Percentiles rank a stretch among this genome's conserved stretches.
These are phyloP conservation scores for Scaptomyza hsui DNA, from an alignment of 1,140 invertebrate species.

Conservation along the genomic window DNA sequence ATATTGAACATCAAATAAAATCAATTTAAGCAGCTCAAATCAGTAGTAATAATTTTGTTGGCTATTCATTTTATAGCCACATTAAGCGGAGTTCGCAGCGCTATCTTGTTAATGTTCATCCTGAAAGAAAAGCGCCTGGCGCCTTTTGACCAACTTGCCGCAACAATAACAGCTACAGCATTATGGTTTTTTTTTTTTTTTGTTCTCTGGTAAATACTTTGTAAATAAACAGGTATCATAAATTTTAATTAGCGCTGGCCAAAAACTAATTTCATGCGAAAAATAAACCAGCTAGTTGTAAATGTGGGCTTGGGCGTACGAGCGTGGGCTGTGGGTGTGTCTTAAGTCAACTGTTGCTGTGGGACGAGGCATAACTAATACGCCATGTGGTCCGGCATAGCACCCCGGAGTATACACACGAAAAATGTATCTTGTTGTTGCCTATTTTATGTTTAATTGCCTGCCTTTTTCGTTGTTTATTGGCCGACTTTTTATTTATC, in stretches of 20 bases:
- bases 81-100: neutral
- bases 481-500: constrained; percentile 44
- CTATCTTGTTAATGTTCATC: neutral
- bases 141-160: neutral
- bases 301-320: constrained; percentile 32
- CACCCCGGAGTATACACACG: constrained; percentile 42
- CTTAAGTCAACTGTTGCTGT: constrained; percentile 52
- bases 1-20: neutral
- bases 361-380: constrained; percentile 50
- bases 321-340: constrained; percentile 33
- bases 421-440: constrained; percentile 50
- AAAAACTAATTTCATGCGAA: constrained; percentile 87
- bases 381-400: constrained; percentile 40
- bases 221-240: constrained; percentile 79
- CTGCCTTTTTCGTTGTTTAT: constrained; percentile 39
- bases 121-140: constrained; percentile 1
- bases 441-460: constrained; percentile 64
- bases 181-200: neutral
- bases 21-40: neutral
- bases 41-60: no score
- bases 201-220: constrained; percentile 62
- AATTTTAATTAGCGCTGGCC: constrained; percentile 85
- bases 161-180: no score
- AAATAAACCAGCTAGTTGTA: constrained; percentile 45
- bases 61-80: neutral